Base-by-base conservation (phyloP, 2,888 invertebrate genomes). In the Caenorhabditis zanzibari region DNA sequence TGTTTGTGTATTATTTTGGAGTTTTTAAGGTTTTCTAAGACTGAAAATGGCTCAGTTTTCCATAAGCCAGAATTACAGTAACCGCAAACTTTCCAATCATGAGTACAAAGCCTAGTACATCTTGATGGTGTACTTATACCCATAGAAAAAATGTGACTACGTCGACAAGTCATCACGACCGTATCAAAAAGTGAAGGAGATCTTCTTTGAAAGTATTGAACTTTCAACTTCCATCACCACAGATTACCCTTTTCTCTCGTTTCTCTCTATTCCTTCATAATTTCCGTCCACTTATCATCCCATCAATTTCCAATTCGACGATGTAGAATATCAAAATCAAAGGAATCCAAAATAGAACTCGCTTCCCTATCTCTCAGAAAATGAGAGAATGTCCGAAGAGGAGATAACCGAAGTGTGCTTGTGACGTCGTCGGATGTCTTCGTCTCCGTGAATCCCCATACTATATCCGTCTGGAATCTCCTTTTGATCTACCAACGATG, bases 341-440 rank as follows among this genome's bases (percentile, higher is more conserved):
- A n/a, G 66, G 59, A 66, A 68, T 76, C 76, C 68, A 58, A 77
- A 77, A 77, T 77, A 77, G 76, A 77, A 77, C 76, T 69, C 61
- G 49, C 16, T 59, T 49, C 56, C n/a, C 35, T 5, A 28, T 19
- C 35, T 32, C 49, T 52, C 16, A 26, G 44, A 26, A 52, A 28
- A 2, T 28, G 58, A 19, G 26, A n/a, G 28, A 24, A 7, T 61
- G 35, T 28, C 54, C 75, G 54, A 41, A 47, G 22, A 52, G 63
- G 54, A 77, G 76, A 77, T 77, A 77, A 69, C 59, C 76, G 69
- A 68, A 68, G 28, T 77, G 76, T 77, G 76, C 76, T 77, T 77
- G 76, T 77, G 76, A 77, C 76, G 76, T 77, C 61, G 76, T 58
- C 61, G n/a, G 22, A n/a, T 47, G 41, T 54, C 76, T 59, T 61